Conservation (phyloP, 2,797 vertebrate genomes). For the Lerista edwardsae region DNA sequence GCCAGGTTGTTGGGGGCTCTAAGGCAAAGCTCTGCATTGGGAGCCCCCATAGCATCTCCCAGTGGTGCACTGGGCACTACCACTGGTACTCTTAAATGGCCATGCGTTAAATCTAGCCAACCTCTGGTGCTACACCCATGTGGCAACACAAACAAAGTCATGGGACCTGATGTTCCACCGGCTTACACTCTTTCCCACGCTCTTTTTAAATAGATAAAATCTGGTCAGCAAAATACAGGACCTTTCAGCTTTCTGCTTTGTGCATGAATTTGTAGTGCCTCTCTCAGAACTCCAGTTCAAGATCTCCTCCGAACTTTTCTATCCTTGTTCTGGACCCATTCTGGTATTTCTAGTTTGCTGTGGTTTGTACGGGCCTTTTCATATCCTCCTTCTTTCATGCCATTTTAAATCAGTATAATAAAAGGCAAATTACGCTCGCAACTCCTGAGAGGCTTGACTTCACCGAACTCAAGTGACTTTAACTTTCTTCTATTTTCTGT, state of each 20-base stretch:
- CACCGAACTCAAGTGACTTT: neutral
- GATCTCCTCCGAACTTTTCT: neutral
- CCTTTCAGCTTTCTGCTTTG: slow-evolving; percentile 31
- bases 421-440: neutral
- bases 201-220: slow-evolving; percentile 13
- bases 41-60: too few relatives aligned
- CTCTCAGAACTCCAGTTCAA: neutral
- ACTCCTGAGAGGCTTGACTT: neutral
- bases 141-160: neutral
- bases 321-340: neutral
- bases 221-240: slow-evolving; percentile 67
- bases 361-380: neutral
- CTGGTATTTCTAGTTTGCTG: slow-evolving; percentile 4
- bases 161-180: neutral
- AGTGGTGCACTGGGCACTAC: too few relatives aligned
- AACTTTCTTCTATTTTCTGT: slow-evolving; percentile 25
- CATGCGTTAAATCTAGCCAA: neutral
- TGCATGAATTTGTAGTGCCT: neutral
- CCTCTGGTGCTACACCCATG: too few relatives aligned
- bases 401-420: neutral
- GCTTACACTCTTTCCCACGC: neutral
- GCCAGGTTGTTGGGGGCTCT: too few relatives aligned
- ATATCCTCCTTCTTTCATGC: neutral
- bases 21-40: too few relatives aligned
- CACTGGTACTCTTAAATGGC: too few relatives aligned